A percentile compares a stretch with the other conserved stretches of the same genome.
These are phyloP conservation scores for Digitonthophagus gazella DNA, from an alignment of 2,888 invertebrate genomes.

Conservation along the genomic window DNA sequence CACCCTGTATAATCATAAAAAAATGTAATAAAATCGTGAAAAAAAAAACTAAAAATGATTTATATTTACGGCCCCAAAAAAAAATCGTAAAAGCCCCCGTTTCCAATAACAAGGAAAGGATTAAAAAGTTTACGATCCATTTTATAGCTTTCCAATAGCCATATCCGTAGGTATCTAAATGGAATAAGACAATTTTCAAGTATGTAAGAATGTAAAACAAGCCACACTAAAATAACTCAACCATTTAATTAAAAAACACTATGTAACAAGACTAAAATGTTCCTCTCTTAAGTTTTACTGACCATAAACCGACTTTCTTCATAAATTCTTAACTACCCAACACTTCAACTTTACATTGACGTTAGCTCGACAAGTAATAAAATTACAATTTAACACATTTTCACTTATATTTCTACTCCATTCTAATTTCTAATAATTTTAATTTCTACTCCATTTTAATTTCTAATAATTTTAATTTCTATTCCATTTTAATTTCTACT, in stretches of 20 bases:
- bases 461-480: no score
- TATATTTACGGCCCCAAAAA: constrained; percentile 4
- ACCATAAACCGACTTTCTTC: background rate
- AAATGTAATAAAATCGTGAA: no score
- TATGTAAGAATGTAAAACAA: no score
- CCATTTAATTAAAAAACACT: no score
- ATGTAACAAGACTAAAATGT: background rate
- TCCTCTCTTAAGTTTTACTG: background rate
- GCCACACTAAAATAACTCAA: no score
- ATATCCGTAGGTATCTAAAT: background rate
- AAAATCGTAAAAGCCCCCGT: background rate
- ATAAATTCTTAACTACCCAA: background rate
- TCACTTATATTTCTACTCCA: background rate
- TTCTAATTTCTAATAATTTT: no score
- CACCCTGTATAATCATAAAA: no score
- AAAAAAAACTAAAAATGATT: background rate
- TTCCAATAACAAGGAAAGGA: constrained; percentile 26
- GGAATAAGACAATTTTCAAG: background rate
- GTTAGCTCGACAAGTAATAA: background rate
- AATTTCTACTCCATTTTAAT: no score
- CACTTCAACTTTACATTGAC: background rate
- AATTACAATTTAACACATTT: background rate
- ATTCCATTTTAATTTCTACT: no score
- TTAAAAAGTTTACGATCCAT: constrained; percentile 27
- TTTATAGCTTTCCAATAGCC: constrained; percentile 22